Percentiles rank a stretch among this genome's conserved stretches.
phyloP scores from a whole-genome alignment of 2,113 vertebrate genomes.

The Salvator merianae region DNA sequence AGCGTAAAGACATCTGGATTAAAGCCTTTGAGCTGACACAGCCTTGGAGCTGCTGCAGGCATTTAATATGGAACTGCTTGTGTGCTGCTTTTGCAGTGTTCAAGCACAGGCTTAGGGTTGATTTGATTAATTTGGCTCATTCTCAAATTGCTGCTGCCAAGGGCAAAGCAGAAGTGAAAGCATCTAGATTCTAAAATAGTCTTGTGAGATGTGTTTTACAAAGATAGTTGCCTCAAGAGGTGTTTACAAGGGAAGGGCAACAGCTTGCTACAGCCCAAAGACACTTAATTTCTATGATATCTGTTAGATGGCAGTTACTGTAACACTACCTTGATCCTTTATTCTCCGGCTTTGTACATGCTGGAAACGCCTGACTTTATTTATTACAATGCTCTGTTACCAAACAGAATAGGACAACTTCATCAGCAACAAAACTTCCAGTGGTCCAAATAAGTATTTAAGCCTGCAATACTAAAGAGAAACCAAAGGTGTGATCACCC shows the following conservation, averaged over 20 bases:
- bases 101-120: background rate
- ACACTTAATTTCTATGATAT: background rate
- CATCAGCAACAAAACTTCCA: background rate
- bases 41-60: constrained; percentile 10
- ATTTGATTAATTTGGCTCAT: constrained; percentile 37
- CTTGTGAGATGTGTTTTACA: constrained; percentile 1
- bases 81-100: background rate
- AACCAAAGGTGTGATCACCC: too few relatives aligned
- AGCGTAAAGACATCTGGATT: constrained; percentile 32
- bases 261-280: background rate
- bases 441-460: too few relatives aligned
- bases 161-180: constrained; percentile 19
- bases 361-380: background rate
- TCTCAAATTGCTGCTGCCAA: constrained; percentile 12
- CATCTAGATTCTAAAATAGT: background rate
- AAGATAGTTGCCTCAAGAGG: background rate
- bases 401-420: background rate
- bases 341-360: background rate
- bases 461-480: too few relatives aligned
- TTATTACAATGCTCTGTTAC: background rate
- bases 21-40: constrained; percentile 12
- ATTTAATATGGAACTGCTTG: constrained; percentile 13
- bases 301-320: background rate
- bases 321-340: background rate
- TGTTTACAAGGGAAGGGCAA: background rate